Percentiles rank a stretch among this genome's conserved stretches.
Evolutionary conservation across 2,888 invertebrate genomes (phyloP).

Genomic region (Cremastinae sp.): DNA sequence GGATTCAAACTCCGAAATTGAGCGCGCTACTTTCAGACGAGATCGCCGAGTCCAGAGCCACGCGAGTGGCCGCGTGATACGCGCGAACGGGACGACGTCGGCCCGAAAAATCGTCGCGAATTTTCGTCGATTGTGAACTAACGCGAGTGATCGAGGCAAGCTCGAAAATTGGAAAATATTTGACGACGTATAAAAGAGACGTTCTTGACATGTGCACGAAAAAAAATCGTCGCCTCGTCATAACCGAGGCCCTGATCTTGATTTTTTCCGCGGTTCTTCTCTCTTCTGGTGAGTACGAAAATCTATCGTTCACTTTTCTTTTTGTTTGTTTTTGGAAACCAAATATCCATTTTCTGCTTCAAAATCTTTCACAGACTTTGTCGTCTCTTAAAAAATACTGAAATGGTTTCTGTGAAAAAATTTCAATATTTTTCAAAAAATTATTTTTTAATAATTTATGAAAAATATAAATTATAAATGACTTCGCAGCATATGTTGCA

Average conservation of each 20-base stretch:
- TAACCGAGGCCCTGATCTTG: slow-evolving; percentile 53
- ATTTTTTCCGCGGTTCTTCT: slow-evolving; percentile 64
- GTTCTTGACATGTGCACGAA: slow-evolving; percentile 33
- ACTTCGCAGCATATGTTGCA: no score
- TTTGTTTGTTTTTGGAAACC: no score
- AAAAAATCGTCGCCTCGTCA: slow-evolving; percentile 39
- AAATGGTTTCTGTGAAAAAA: no score
- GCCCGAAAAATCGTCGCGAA: not conserved
- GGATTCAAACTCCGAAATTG: slow-evolving; percentile 70
- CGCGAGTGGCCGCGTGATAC: slow-evolving; percentile 76
- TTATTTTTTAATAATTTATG: no score
- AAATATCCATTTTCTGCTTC: no score
- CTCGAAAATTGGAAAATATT: slow-evolving; percentile 22
- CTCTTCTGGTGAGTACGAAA: slow-evolving; percentile 67
- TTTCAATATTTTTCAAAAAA: no score
- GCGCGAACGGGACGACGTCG: slow-evolving; percentile 57
- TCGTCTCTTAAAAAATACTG: no score
- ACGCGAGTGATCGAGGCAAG: slow-evolving; percentile 35
- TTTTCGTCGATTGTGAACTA: slow-evolving; percentile 23
- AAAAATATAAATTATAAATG: no score
- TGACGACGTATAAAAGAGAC: not conserved
- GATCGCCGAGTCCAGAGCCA: slow-evolving; percentile 72
- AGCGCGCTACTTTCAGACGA: slow-evolving; percentile 50
- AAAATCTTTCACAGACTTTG: no score
- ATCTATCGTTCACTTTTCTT: slow-evolving; percentile 3